Conservation (phyloP, 1,140 invertebrate genomes). For the Tetramorium alpestre region DNA sequence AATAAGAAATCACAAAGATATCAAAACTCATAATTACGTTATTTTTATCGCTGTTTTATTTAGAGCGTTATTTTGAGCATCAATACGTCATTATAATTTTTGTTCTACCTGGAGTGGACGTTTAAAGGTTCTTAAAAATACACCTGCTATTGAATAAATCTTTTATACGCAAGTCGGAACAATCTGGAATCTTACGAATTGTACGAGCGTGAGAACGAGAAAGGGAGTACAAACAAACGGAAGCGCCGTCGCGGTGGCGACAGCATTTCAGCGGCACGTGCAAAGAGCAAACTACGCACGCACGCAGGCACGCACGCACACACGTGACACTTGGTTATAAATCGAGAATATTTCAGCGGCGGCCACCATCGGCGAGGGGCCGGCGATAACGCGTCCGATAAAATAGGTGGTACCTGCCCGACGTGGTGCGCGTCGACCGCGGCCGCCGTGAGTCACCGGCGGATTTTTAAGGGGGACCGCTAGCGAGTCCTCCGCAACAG, state of each 20-base stretch:
- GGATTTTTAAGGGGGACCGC: conserved; percentile 63
- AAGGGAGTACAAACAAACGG: neutral
- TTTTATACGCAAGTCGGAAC: neutral
- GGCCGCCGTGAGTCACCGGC: conserved; percentile 72
- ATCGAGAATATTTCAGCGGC: conserved; percentile 39
- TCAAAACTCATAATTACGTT: too few species aligned
- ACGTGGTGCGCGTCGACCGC: conserved; percentile 2
- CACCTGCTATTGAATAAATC: neutral
- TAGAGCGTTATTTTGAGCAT: too few species aligned
- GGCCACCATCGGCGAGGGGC: conserved; percentile 48
- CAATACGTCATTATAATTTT: too few species aligned
- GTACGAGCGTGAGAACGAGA: conserved; percentile 37
- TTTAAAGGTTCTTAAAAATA: neutral
- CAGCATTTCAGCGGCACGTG: conserved; percentile 25
- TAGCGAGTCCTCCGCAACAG: conserved; percentile 57
- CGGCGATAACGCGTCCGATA: conserved; percentile 72
- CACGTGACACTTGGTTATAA: conserved; percentile 52
- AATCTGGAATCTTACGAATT: conserved; percentile 2
- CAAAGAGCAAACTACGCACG: conserved; percentile 15
- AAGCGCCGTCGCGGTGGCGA: conserved; percentile 3
- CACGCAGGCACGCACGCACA: neutral
- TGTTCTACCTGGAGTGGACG: too few species aligned
- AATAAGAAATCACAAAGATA: too few species aligned
- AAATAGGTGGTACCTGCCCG: conserved; percentile 66
- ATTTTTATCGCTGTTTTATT: too few species aligned